Evolutionary conservation across 2,888 invertebrate species (phyloP).

Genomic region (Dascillus cervinus): DNA sequence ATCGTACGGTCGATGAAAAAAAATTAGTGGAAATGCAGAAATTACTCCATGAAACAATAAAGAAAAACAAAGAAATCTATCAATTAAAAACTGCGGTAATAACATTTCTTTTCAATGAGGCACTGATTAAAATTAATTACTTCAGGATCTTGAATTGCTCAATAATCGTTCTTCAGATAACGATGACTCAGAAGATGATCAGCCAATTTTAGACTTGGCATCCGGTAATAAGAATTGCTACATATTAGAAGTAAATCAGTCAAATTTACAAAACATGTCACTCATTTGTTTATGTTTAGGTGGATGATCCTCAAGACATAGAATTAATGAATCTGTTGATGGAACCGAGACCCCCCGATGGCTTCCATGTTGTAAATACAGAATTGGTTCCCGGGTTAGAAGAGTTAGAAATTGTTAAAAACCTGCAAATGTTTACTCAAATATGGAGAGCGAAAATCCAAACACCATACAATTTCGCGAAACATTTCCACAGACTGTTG

Average conservation of each 20-base stretch:
- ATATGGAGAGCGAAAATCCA: slow-evolving; percentile 63
- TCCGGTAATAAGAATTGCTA: slow-evolving; percentile 73
- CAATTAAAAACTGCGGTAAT: slow-evolving; percentile 46
- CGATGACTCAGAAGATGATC: slow-evolving; percentile 61
- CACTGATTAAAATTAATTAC: too few relatives aligned
- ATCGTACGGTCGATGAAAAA: slow-evolving; percentile 57
- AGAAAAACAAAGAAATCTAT: slow-evolving; percentile 64
- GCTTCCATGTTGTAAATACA: slow-evolving; percentile 72
- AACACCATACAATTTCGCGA: slow-evolving; percentile 41
- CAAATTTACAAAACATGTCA: slow-evolving; percentile 1
- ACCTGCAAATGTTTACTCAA: slow-evolving; percentile 79
- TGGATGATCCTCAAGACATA: slow-evolving; percentile 77
- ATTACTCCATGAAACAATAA: slow-evolving; percentile 60
- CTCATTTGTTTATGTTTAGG: slow-evolving; percentile 41
- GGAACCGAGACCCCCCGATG: slow-evolving; percentile 66
- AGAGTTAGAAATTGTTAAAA: slow-evolving; percentile 58
- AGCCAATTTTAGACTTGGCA: slow-evolving; percentile 60
- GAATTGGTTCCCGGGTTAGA: slow-evolving; percentile 66
- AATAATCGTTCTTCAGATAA: slow-evolving; percentile 43
- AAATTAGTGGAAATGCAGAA: slow-evolving; percentile 62
- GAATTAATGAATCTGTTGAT: slow-evolving; percentile 66
- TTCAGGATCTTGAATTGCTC: slow-evolving; percentile 7
- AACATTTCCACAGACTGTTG: slow-evolving; percentile 51
- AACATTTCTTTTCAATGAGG: neutral
- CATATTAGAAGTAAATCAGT: slow-evolving; percentile 56